Evolutionary conservation across 2,888 invertebrate genomes (phyloP).

Genomic region (Tiphia femorata): DNA sequence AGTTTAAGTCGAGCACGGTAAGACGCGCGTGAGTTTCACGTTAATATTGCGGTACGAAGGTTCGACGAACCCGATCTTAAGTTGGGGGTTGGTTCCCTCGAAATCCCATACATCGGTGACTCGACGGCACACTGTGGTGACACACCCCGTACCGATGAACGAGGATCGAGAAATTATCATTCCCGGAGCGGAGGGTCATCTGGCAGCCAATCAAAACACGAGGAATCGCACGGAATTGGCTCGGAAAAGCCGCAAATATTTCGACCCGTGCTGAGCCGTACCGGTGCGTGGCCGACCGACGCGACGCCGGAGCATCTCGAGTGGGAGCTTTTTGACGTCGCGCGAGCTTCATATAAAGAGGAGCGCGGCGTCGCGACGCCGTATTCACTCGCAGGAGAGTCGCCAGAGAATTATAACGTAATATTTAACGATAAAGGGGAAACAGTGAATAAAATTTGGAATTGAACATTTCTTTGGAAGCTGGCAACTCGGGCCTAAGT

Average conservation of each 20-base stretch:
- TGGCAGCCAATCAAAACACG: slow-evolving; percentile 56
- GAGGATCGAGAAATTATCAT: slow-evolving; percentile 48
- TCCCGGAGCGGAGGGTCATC: slow-evolving; percentile 51
- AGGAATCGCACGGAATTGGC: slow-evolving; percentile 52
- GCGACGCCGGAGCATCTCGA: slow-evolving; percentile 27
- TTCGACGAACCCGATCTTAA: no score
- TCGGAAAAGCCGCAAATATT: slow-evolving; percentile 53
- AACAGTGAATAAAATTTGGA: no score
- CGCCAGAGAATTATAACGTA: slow-evolving; percentile 10
- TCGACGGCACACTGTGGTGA: no score
- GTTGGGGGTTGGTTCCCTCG: no score
- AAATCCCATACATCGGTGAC: no score
- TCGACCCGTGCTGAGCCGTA: no score
- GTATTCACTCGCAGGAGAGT: slow-evolving; percentile 56
- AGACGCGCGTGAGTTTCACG: no score
- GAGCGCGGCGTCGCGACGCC: slow-evolving; percentile 48
- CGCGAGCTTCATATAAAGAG: slow-evolving; percentile 63
- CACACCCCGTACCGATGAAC: no score
- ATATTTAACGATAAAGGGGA: not conserved
- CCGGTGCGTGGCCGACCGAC: slow-evolving; percentile 30
- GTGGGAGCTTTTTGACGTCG: slow-evolving; percentile 53
- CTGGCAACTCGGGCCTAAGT: not conserved
- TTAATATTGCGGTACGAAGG: no score
- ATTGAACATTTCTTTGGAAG: no score
- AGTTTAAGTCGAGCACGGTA: no score